Evolutionary conservation across 2,113 vertebrate genomes (phyloP), one percentile per base, ranked within the genome.

Genomic region (Ctenodactylus gundi): DNA sequence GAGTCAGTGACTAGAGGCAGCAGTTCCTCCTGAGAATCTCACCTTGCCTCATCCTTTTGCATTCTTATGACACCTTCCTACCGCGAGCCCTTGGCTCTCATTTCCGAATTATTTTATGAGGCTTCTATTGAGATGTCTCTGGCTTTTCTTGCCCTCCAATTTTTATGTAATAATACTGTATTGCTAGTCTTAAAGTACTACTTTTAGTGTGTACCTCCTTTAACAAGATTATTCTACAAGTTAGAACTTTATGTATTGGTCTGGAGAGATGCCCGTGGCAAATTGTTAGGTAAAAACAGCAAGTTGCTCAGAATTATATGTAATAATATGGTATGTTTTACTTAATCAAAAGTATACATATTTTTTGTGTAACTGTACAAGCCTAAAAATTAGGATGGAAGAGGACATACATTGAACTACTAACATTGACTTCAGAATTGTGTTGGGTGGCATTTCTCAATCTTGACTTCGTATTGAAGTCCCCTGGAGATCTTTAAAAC

Each of bases 161-260:
- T 81, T 62, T 44, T 84, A 17, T n/a, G 27, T 46, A 87, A 88
- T 21, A 36, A 6, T 31, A 49, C 10, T 18, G 51, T 23, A 20
- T 44, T 76, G 36, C 39, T 92, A n/a, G 36, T 90, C 49, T 88
- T n/a, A 95, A 94, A 89, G 72, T 70, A 20, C 27, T 70, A 29
- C 55, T 89, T 92, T 91, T 46, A 51, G 8, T 15, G 27, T 85
- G 29, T 14, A 9, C 36, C 4, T 44, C 21, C 3, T 82, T 36
- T 67, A 55, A 55, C 12, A 88, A 78, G 55, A 67, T 44, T 89
- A 36, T 91, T 65, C 39, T 72, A 0, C 88, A 81, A 51, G 8
- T 72, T 65, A 70, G 31, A 90, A 62, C 46, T 77, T 1, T 41
- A 57, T 62, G 9, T 6, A 39, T 18, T 64, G 60, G 84, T 11